These are phyloP conservation scores for Neodiprion fabricii DNA, from an alignment of 1,140 invertebrate genomes.

Conservation along the genomic window DNA sequence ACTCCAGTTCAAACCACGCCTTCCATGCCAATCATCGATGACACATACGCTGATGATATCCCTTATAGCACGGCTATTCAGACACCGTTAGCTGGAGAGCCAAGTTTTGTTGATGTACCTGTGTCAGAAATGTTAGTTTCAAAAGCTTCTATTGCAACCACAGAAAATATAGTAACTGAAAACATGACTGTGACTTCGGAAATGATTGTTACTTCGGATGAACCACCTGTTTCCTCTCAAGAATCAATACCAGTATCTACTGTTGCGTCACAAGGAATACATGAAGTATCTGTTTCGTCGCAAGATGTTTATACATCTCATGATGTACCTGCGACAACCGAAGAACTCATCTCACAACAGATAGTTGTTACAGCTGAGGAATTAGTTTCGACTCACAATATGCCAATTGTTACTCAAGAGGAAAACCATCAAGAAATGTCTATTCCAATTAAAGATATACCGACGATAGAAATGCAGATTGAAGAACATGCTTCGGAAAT, in stretches of 20 bases:
- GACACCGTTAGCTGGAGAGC: slow-evolving; percentile 29
- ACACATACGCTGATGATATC: slow-evolving; percentile 41
- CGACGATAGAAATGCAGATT: slow-evolving; percentile 19
- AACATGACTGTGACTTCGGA: slow-evolving; percentile 34
- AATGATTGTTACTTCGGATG: slow-evolving; percentile 21
- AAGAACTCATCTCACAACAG: slow-evolving; percentile 16
- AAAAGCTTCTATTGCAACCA: slow-evolving; percentile 30
- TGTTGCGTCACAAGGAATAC: neutral
- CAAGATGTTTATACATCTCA: slow-evolving; percentile 31
- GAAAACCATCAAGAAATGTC: neutral
- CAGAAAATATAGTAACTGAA: slow-evolving; percentile 25
- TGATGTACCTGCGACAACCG: slow-evolving; percentile 26
- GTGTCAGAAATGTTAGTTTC: slow-evolving; percentile 48
- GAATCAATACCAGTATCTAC: slow-evolving; percentile 21
- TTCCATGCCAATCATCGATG: slow-evolving; percentile 59
- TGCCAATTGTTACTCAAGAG: slow-evolving; percentile 4
- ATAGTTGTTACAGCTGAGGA: neutral
- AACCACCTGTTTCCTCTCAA: slow-evolving; percentile 28
- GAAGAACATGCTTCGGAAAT: slow-evolving; percentile 23
- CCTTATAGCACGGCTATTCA: slow-evolving; percentile 36
- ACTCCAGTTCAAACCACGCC: slow-evolving; percentile 50
- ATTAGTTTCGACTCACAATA: neutral
- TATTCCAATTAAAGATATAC: slow-evolving; percentile 13
- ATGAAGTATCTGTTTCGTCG: slow-evolving; percentile 16
- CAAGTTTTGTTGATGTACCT: slow-evolving; percentile 38